Conservation (phyloP, 1,140 invertebrate species). For the Triops longicaudatus region DNA sequence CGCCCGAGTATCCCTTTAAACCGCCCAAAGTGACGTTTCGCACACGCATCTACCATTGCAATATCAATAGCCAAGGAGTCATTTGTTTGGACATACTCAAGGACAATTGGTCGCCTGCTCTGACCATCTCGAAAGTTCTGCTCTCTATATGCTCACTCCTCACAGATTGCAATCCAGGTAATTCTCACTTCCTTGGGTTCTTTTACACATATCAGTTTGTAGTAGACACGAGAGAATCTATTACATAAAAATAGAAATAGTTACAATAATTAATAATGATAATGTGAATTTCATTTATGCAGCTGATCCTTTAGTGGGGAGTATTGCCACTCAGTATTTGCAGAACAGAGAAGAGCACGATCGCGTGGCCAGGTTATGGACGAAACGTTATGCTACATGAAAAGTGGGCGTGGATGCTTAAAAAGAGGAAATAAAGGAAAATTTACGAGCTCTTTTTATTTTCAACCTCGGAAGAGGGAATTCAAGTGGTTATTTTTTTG, state of each 20-base stretch:
- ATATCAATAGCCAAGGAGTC: constrained; percentile 93
- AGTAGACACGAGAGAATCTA: too few relatives aligned
- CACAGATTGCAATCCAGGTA: constrained; percentile 93
- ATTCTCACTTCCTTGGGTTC: constrained; percentile 30
- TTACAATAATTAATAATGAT: too few relatives aligned
- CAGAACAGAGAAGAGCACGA: constrained; percentile 97
- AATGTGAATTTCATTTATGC: too few relatives aligned
- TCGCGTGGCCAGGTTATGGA: constrained; percentile 94
- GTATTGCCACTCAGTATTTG: constrained; percentile 95
- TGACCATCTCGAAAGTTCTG: constrained; percentile 90
- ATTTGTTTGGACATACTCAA: constrained; percentile 93
- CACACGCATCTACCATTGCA: constrained; percentile 92
- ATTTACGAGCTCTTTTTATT: constrained; percentile 17
- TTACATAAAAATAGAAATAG: too few relatives aligned
- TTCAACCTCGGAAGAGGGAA: background rate
- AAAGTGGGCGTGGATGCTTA: background rate
- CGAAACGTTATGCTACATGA: constrained; percentile 94
- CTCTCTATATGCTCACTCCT: constrained; percentile 90
- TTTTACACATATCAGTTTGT: constrained; percentile 7
- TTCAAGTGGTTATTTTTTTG: background rate
- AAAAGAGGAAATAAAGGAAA: background rate
- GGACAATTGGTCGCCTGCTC: constrained; percentile 90
- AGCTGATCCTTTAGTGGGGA: constrained; percentile 94
- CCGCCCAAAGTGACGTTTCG: constrained; percentile 95
- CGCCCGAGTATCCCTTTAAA: constrained; percentile 94